These are phyloP conservation scores for Otus sunia DNA, from an alignment of 2,113 vertebrate species.

Conservation along the genomic window DNA sequence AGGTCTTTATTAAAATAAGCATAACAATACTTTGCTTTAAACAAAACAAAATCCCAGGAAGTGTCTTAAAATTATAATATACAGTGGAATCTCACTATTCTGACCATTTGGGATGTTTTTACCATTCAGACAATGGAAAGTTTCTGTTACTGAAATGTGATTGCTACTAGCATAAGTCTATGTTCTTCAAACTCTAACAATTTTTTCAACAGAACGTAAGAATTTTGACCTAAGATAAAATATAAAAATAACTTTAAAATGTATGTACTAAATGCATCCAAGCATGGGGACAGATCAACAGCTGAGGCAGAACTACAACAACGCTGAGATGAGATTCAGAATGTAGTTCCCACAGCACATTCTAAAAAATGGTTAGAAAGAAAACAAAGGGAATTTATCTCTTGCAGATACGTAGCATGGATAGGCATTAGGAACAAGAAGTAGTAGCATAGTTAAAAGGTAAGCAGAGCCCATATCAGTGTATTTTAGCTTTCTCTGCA, in stretches of 20 bases:
- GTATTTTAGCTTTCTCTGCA: background rate
- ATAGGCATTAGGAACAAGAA: background rate
- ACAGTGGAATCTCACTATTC: background rate
- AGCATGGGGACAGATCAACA: background rate
- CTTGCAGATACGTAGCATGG: background rate
- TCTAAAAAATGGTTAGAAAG: background rate
- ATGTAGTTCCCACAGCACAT: rapidly evolving
- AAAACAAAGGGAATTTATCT: background rate
- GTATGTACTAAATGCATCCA: background rate
- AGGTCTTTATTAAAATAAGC: background rate
- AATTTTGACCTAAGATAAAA: background rate
- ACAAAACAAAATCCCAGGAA: background rate
- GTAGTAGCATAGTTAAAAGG: background rate
- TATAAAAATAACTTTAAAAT: background rate
- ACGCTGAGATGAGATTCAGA: background rate
- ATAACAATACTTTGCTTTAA: background rate
- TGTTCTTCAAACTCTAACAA: background rate
- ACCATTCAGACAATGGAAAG: background rate
- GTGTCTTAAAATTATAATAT: background rate
- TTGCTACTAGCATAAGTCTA: background rate
- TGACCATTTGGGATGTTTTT: background rate
- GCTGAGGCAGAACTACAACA: background rate
- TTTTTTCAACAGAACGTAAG: background rate
- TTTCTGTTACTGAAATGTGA: background rate
- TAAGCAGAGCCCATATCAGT: background rate